Conservation (phyloP, 2,797 vertebrate genomes). For the Zalophus californianus region DNA sequence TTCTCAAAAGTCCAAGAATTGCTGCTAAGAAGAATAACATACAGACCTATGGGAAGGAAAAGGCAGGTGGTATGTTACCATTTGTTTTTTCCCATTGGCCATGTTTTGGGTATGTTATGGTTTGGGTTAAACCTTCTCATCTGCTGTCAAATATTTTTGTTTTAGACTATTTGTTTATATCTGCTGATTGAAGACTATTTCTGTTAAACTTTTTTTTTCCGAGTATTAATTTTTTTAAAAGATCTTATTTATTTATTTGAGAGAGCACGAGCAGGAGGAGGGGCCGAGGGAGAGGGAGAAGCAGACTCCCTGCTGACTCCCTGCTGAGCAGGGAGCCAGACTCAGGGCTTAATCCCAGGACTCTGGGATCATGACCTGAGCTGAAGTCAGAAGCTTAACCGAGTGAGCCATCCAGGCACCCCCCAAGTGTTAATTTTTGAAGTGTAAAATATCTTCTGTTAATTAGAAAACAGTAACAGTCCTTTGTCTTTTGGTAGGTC, state of each 20-base stretch:
- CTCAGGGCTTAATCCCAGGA: no score
- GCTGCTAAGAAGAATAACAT: neutral
- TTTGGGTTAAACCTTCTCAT: slow-evolving; percentile 52
- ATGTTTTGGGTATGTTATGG: neutral
- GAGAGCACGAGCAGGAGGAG: no score
- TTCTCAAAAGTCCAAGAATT: neutral
- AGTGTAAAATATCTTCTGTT: neutral
- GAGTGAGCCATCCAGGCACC: no score
- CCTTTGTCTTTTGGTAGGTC: slow-evolving; percentile 15
- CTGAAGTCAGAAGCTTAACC: no score
- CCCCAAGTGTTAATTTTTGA: slow-evolving; percentile 24
- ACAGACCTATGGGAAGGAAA: neutral
- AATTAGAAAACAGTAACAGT: neutral
- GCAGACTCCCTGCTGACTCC: no score
- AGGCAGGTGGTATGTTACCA: neutral
- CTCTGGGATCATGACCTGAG: no score
- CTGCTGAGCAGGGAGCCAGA: no score
- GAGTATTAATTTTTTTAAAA: neutral
- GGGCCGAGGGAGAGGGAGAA: no score
- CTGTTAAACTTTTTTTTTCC: neutral
- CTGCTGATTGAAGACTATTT: slow-evolving; percentile 5
- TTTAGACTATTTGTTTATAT: slow-evolving; percentile 21
- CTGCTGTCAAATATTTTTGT: slow-evolving; percentile 20
- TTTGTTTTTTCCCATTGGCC: slow-evolving; percentile 11
- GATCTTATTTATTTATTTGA: no score